phyloP scores from a whole-genome alignment of 2,888 invertebrate species.

The Spodoptera picta region DNA sequence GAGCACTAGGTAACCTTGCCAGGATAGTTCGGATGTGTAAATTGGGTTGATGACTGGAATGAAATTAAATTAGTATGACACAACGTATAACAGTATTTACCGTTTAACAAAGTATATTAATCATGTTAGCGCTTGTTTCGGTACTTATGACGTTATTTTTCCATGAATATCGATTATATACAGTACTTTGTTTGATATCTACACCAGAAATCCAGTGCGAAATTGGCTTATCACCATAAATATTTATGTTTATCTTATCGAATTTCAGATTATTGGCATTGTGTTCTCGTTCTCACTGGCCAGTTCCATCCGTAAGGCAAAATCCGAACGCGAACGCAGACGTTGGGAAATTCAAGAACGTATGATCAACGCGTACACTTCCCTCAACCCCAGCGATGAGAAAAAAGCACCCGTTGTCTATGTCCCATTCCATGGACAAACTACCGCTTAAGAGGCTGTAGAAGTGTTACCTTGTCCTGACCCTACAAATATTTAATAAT shows the following conservation, averaged over 20 bases:
- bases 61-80: no score
- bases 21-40: no score
- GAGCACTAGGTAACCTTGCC: no score
- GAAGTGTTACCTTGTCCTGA: constrained; percentile 20
- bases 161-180: no score
- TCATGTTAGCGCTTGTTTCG: no score
- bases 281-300: constrained; percentile 96
- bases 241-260: constrained; percentile 44
- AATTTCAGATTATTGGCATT: constrained; percentile 93
- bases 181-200: constrained; percentile 4
- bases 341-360: constrained; percentile 91
- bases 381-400: constrained; percentile 77
- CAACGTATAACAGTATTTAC: no score
- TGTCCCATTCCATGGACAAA: constrained; percentile 85
- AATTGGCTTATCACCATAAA: constrained; percentile 12
- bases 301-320: constrained; percentile 93
- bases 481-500: constrained; percentile 25
- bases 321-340: constrained; percentile 91
- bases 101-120: no score
- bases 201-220: neutral
- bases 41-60: no score
- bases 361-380: constrained; percentile 86
- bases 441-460: constrained; percentile 67
- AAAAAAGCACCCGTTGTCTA: constrained; percentile 80
- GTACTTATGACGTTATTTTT: no score